These are phyloP conservation scores for Bombus superbus DNA, from an alignment of 1,140 invertebrate species.

Conservation along the genomic window DNA sequence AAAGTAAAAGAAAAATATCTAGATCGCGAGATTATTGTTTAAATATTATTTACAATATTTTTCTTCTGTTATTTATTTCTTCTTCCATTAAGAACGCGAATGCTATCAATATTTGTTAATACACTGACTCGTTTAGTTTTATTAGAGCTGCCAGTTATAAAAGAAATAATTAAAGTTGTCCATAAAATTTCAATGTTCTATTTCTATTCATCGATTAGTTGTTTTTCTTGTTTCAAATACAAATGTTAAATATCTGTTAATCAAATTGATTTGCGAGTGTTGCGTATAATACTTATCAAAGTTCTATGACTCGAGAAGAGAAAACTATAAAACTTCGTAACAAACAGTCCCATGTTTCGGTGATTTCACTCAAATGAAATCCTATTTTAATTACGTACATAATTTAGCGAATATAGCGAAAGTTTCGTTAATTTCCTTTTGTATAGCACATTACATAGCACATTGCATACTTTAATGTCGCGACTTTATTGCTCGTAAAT, in stretches of 20 bases:
- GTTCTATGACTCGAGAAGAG: too few relatives aligned
- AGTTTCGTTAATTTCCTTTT: not conserved
- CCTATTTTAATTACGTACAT: too few relatives aligned
- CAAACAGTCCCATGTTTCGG: too few relatives aligned
- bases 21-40: not conserved
- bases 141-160: too few relatives aligned
- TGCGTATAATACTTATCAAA: too few relatives aligned
- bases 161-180: too few relatives aligned
- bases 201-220: not conserved
- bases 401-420: not conserved
- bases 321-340: too few relatives aligned
- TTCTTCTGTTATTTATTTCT: not conserved
- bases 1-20: not conserved
- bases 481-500: slow-evolving; percentile 12
- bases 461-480: not conserved
- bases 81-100: not conserved
- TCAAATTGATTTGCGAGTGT: too few relatives aligned
- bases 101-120: too few relatives aligned
- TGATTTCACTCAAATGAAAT: too few relatives aligned
- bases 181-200: not conserved
- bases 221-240: not conserved
- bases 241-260: too few relatives aligned
- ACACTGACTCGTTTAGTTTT: too few relatives aligned
- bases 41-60: not conserved
- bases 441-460: not conserved